Percentiles rank a stretch among this genome's conserved stretches.
Evolutionary conservation across 2,888 invertebrate species (phyloP).

Genomic region (Hydropsyche betteni): DNA sequence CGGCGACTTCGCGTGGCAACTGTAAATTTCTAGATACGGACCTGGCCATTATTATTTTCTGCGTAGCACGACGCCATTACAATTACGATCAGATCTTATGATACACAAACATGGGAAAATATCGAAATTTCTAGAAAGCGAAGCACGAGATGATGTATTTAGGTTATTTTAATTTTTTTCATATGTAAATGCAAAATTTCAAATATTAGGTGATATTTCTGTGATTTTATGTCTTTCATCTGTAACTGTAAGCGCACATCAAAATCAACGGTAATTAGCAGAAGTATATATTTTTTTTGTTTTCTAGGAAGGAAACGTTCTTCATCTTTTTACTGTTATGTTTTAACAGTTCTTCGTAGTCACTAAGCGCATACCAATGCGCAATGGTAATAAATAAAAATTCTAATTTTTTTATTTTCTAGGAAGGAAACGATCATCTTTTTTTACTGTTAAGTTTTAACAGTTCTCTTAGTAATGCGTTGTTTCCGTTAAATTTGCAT

Average conservation of each 20-base stretch:
- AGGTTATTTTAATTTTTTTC: too few species aligned
- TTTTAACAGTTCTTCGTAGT: neutral
- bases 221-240: too few species aligned
- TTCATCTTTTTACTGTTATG: neutral
- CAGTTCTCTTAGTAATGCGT: neutral
- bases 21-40: slow-evolving; percentile 31
- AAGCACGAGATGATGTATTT: too few species aligned
- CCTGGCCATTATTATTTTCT: slow-evolving; percentile 32
- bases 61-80: slow-evolving; percentile 11
- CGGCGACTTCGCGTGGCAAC: slow-evolving; percentile 31
- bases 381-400: too few species aligned
- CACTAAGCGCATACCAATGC: too few species aligned
- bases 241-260: too few species aligned
- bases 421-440: neutral
- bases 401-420: neutral
- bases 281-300: neutral
- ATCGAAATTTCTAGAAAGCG: neutral
- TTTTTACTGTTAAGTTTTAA: too few species aligned
- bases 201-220: too few species aligned
- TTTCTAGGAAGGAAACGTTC: neutral
- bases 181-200: too few species aligned
- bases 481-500: neutral
- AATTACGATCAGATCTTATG: slow-evolving; percentile 11
- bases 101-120: neutral
- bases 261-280: too few species aligned